Evolutionary conservation across 2,113 vertebrate genomes (phyloP).

Genomic region (Triplophysa dalaica): DNA sequence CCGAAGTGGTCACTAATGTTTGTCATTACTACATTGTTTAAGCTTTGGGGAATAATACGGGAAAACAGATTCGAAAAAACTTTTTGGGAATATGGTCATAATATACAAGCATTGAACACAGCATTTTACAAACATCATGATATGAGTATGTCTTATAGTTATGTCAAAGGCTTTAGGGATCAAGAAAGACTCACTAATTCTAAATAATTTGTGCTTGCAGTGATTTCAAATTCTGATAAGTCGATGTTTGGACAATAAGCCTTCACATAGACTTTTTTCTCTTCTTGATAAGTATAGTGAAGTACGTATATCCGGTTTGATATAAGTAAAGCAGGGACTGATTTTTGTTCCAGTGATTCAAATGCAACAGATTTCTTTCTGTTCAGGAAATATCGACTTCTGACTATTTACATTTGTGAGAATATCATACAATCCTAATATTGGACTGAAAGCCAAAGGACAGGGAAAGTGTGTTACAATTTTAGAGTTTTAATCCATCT

Average conservation of each 20-base stretch:
- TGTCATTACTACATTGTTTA: too few relatives aligned
- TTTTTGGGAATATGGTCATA: background rate
- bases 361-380: too few relatives aligned
- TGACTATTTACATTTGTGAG: background rate
- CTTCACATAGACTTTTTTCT: background rate
- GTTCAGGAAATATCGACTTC: background rate
- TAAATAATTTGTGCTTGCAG: constrained; percentile 6
- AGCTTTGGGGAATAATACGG: background rate
- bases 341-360: background rate
- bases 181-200: background rate
- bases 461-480: background rate
- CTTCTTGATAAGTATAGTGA: background rate
- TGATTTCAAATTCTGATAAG: background rate
- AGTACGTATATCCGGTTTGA: constrained; percentile 15
- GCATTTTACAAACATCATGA: background rate
- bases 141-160: background rate
- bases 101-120: background rate
- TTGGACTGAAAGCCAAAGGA: background rate
- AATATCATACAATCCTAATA: background rate
- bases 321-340: background rate
- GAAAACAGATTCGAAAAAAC: background rate
- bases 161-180: too few relatives aligned
- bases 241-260: constrained; percentile 1
- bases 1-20: too few relatives aligned
- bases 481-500: background rate